Evolutionary conservation across 2,797 vertebrate species (phyloP).

Genomic region (Dicrostonyx torquatus): DNA sequence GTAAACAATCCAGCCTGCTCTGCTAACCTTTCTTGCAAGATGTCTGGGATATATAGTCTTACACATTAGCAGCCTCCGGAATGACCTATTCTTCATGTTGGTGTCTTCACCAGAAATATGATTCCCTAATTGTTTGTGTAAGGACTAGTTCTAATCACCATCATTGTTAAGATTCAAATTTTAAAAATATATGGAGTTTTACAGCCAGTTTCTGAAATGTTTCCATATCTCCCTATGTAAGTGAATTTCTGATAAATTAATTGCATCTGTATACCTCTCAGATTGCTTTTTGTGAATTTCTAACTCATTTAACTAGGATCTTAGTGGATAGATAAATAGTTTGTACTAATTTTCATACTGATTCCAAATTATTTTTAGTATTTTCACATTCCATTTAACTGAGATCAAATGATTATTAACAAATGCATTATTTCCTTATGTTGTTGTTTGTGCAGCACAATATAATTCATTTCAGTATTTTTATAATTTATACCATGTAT

Average conservation of each 20-base stretch:
- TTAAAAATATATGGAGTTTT: not conserved
- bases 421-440: not conserved
- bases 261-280: not conserved
- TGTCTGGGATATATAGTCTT: no score
- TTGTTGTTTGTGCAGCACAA: no score
- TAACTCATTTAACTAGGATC: no score
- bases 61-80: not conserved
- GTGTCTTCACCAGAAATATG: not conserved
- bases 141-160: not conserved
- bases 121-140: not conserved
- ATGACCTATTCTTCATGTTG: not conserved
- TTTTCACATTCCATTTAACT: not conserved
- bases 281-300: not conserved
- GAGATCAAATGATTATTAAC: not conserved
- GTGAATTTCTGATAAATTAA: not conserved
- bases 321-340: not conserved
- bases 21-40: not conserved
- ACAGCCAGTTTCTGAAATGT: not conserved
- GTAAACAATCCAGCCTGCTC: no score
- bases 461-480: not conserved
- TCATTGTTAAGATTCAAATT: not conserved
- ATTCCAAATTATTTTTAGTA: not conserved
- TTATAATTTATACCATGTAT: no score
- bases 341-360: not conserved
- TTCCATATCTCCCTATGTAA: not conserved